Evolutionary conservation across 2,113 vertebrate genomes (phyloP).

Genomic region (Oryzias melastigma): DNA sequence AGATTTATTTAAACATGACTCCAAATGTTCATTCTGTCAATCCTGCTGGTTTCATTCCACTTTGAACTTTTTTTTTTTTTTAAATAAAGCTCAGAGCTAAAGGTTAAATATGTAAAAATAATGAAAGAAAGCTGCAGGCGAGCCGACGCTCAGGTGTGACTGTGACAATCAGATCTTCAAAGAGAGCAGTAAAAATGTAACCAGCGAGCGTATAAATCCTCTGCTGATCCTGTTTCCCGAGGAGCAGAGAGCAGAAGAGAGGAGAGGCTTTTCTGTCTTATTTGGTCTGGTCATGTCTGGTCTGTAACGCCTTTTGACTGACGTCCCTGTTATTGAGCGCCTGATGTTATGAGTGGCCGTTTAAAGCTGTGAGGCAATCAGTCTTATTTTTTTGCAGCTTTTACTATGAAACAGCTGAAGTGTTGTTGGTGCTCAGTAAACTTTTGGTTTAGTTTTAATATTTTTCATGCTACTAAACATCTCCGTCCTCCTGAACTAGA

Average conservation of each 20-base stretch:
- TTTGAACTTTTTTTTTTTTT: slow-evolving; percentile 13
- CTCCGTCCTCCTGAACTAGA: background rate
- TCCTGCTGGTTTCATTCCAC: slow-evolving; percentile 5
- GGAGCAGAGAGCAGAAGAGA: slow-evolving; percentile 56
- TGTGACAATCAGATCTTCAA: slow-evolving; percentile 58
- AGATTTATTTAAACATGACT: no score
- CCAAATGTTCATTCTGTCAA: background rate
- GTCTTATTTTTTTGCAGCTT: slow-evolving; percentile 27
- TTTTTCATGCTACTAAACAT: no score
- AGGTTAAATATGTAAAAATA: slow-evolving; percentile 22
- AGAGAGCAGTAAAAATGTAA: slow-evolving; percentile 57
- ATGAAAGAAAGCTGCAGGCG: slow-evolving; percentile 27
- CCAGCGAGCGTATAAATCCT: slow-evolving; percentile 57
- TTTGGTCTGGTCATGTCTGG: slow-evolving; percentile 53
- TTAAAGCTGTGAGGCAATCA: slow-evolving; percentile 26
- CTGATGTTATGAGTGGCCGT: slow-evolving; percentile 18
- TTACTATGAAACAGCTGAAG: slow-evolving; percentile 22
- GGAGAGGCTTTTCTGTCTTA: slow-evolving; percentile 41
- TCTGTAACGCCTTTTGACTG: slow-evolving; percentile 44
- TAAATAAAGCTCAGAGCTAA: slow-evolving; percentile 36
- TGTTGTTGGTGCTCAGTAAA: no score
- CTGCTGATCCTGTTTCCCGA: slow-evolving; percentile 62
- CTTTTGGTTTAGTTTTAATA: no score
- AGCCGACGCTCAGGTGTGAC: slow-evolving; percentile 57
- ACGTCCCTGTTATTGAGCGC: slow-evolving; percentile 33